Percentiles rank a stretch among this genome's conserved stretches.
Conservation (phyloP, 2,888 invertebrate species). For the Archips xylosteana region DNA sequence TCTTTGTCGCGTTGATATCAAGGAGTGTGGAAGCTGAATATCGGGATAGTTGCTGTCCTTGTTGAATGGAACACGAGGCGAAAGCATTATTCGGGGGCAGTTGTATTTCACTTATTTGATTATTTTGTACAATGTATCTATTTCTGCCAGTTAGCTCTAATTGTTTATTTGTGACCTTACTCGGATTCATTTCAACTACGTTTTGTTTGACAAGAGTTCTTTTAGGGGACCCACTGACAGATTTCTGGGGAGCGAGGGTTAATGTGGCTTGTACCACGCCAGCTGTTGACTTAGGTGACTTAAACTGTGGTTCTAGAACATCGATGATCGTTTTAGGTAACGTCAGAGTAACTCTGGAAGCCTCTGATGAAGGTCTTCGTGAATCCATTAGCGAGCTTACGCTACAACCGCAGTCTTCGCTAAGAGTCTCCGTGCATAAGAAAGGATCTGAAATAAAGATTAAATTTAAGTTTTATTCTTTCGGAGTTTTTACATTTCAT, state of each 20-base stretch:
- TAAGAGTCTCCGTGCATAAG: slow-evolving; percentile 78
- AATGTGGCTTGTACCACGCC: slow-evolving; percentile 88
- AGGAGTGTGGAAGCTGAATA: slow-evolving; percentile 87
- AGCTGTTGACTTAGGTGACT: slow-evolving; percentile 76
- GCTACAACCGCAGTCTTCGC: slow-evolving; percentile 89
- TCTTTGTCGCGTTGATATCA: slow-evolving; percentile 73
- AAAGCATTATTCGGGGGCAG: slow-evolving; percentile 76
- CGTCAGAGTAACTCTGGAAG: slow-evolving; percentile 83
- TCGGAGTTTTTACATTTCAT: background rate
- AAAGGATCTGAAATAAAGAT: slow-evolving; percentile 80
- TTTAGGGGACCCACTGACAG: slow-evolving; percentile 78
- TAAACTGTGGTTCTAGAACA: slow-evolving; percentile 85
- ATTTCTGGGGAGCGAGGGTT: slow-evolving; percentile 86
- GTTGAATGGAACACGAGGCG: slow-evolving; percentile 75
- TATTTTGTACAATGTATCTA: slow-evolving; percentile 82
- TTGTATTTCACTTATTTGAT: slow-evolving; percentile 83
- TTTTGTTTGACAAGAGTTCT: slow-evolving; percentile 79
- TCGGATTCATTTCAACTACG: slow-evolving; percentile 63
- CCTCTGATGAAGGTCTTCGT: slow-evolving; percentile 85
- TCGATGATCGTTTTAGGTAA: slow-evolving; percentile 82
- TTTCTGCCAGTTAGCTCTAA: slow-evolving; percentile 80
- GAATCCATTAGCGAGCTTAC: slow-evolving; percentile 88
- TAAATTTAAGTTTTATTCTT: background rate
- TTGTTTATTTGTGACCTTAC: slow-evolving; percentile 76
- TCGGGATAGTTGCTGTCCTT: slow-evolving; percentile 82